A percentile compares a stretch with the other conserved stretches of the same genome.
Evolutionary conservation across 2,888 invertebrate species (phyloP).

Genomic region (Volucella bombylans): DNA sequence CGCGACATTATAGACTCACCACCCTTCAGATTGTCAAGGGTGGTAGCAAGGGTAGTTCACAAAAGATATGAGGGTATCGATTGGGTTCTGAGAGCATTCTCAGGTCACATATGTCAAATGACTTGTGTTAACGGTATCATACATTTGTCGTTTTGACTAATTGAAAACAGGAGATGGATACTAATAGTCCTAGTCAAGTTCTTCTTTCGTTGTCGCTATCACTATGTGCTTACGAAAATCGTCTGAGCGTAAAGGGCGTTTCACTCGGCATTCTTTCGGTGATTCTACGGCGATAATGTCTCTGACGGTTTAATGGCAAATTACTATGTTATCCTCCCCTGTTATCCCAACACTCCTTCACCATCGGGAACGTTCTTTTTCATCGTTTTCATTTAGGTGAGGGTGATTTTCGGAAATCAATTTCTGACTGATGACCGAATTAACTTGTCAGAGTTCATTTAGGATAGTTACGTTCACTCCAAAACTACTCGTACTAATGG

Average conservation of each 20-base stretch:
- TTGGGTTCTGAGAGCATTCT: constrained; percentile 19
- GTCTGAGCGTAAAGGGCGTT: constrained; percentile 7
- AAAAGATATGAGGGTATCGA: constrained; percentile 37
- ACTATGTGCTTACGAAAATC: not conserved
- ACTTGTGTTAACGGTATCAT: constrained; percentile 70
- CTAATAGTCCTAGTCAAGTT: constrained; percentile 50
- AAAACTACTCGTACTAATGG: constrained; percentile 22
- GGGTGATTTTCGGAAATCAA: constrained; percentile 54
- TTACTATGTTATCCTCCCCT: constrained; percentile 43
- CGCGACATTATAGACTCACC: constrained; percentile 35
- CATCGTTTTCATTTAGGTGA: not conserved
- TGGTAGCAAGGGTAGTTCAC: constrained; percentile 27
- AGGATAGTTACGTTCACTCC: constrained; percentile 22
- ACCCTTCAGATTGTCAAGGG: not conserved
- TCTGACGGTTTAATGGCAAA: constrained; percentile 71
- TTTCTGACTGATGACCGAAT: constrained; percentile 68
- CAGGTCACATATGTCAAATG: constrained; percentile 73
- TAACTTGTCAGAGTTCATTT: constrained; percentile 66
- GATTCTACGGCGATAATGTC: constrained; percentile 65
- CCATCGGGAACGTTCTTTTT: not conserved
- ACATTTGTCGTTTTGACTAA: constrained; percentile 72
- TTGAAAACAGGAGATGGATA: constrained; percentile 73
- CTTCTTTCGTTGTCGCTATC: constrained; percentile 27
- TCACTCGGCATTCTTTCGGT: constrained; percentile 36
- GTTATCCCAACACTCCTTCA: not conserved